Conservation (phyloP, 2,888 invertebrate species). For the Standfussiana lucernea region DNA sequence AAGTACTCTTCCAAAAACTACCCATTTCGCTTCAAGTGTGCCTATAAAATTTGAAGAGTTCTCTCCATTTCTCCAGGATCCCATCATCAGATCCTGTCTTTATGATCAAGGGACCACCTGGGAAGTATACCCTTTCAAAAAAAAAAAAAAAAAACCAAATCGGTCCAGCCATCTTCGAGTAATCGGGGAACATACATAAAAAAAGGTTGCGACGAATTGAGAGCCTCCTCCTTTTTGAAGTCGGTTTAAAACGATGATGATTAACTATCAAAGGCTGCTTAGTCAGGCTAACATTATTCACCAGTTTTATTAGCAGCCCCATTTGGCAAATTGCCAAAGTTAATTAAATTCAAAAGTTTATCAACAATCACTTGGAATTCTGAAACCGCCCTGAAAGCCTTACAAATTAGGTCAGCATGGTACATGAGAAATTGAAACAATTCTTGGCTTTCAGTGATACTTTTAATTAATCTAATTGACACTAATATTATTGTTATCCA, state of each 20-base stretch:
- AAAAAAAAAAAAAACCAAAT: too few relatives aligned
- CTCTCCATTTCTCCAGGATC: too few relatives aligned
- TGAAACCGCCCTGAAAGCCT: constrained; percentile 45
- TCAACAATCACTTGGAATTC: constrained; percentile 59
- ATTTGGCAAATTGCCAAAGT: constrained; percentile 56
- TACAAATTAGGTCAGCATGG: constrained; percentile 50
- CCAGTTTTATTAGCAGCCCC: constrained; percentile 37
- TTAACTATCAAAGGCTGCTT: neutral
- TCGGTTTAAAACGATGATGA: neutral
- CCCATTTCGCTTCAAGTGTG: too few relatives aligned
- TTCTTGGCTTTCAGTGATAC: constrained; percentile 14
- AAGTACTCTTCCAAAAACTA: too few relatives aligned
- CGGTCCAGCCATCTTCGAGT: too few relatives aligned
- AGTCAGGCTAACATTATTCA: constrained; percentile 35
- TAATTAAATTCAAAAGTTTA: constrained; percentile 63
- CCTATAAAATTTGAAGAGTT: too few relatives aligned
- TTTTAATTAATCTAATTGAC: constrained; percentile 18
- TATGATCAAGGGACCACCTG: too few relatives aligned
- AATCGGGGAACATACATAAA: too few relatives aligned
- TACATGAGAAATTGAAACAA: constrained; percentile 45
- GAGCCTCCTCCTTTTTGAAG: too few relatives aligned
- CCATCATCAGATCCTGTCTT: too few relatives aligned
- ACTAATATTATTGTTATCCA: constrained; percentile 5
- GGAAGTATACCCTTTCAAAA: too few relatives aligned
- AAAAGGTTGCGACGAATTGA: too few relatives aligned